Evolutionary conservation across 2,113 vertebrate genomes (phyloP).

Genomic region (human (Homo sapiens)): GRCh38 chr19:54934001-54934500

Average conservation of each 20-base stretch:
- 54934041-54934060: background rate
- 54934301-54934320: background rate
- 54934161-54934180: too few species aligned
- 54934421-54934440: background rate
- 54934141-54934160: too few species aligned
- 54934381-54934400: accelerated
- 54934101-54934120: too few species aligned
- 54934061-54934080: background rate
- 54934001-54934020: background rate
- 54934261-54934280: background rate
- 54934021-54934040: background rate
- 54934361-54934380: background rate
- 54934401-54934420: too few species aligned
- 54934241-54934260: background rate
- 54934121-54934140: too few species aligned
- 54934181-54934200: accelerated
- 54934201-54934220: too few species aligned
- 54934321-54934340: background rate
- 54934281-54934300: background rate
- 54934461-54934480: background rate
- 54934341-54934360: background rate
- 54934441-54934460: background rate
- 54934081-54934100: too few species aligned
- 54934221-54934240: too few species aligned
- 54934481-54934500: conserved; percentile 45